phyloP scores from a whole-genome alignment of 2,888 invertebrate species.

The Elysia crispata region DNA sequence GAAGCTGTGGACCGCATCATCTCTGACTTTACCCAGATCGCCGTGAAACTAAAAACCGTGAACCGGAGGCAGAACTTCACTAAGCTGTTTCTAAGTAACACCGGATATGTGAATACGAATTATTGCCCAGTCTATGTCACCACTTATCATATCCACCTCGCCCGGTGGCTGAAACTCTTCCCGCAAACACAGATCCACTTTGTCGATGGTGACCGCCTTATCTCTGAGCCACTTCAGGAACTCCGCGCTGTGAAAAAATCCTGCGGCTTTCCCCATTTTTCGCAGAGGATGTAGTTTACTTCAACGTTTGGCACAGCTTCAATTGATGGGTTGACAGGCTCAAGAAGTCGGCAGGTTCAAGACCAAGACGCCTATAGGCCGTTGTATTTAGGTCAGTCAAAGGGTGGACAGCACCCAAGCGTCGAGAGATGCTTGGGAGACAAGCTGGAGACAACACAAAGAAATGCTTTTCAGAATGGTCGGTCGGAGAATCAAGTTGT shows the following conservation, averaged over 20 bases:
- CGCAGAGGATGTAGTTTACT: slow-evolving; percentile 89
- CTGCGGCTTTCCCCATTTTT: slow-evolving; percentile 70
- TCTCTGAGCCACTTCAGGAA: slow-evolving; percentile 72
- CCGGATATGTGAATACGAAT: slow-evolving; percentile 76
- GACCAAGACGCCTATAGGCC: slow-evolving; percentile 79
- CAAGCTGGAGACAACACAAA: slow-evolving; percentile 70
- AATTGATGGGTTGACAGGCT: slow-evolving; percentile 96
- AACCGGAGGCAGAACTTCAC: slow-evolving; percentile 67
- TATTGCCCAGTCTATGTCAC: slow-evolving; percentile 78
- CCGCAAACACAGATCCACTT: slow-evolving; percentile 93
- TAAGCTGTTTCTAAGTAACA: slow-evolving; percentile 75
- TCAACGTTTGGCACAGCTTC: slow-evolving; percentile 97
- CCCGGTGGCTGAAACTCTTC: slow-evolving; percentile 94
- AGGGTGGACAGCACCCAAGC: slow-evolving; percentile 89
- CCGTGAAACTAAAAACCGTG: slow-evolving; percentile 81
- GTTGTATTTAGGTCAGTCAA: slow-evolving; percentile 93
- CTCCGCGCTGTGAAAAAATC: slow-evolving; percentile 73
- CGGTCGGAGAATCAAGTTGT: slow-evolving; percentile 94
- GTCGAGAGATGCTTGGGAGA: slow-evolving; percentile 84
- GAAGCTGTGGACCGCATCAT: slow-evolving; percentile 95
- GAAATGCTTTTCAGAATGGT: slow-evolving; percentile 84
- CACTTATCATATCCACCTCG: slow-evolving; percentile 84
- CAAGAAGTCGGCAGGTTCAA: slow-evolving; percentile 79
- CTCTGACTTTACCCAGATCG: slow-evolving; percentile 96
- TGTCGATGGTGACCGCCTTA: slow-evolving; percentile 83